Evolutionary conservation across 2,113 vertebrate genomes (phyloP).

Genomic region (Mobula birostris): DNA sequence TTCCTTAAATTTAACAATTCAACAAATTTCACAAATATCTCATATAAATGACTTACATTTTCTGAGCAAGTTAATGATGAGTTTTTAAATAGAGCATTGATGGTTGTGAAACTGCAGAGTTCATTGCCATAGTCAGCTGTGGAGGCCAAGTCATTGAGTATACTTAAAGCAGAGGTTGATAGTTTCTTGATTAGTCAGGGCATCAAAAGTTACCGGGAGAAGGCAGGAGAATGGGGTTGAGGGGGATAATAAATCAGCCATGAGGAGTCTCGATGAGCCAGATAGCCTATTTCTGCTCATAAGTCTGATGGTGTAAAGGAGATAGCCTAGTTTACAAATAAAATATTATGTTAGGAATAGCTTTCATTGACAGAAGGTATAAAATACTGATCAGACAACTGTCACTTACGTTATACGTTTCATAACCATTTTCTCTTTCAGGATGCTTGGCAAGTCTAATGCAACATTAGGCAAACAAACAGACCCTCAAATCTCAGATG

Average conservation of each 20-base stretch:
- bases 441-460: neutral
- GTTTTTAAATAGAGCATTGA: neutral
- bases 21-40: neutral
- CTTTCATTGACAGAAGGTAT: neutral
- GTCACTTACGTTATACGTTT: neutral
- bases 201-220: too few species aligned
- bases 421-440: neutral
- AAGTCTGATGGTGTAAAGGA: too few species aligned
- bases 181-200: too few species aligned
- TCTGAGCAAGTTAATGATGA: neutral
- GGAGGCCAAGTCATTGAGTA: too few species aligned
- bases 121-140: too few species aligned
- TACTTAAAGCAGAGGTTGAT: too few species aligned
- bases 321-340: neutral
- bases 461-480: neutral
- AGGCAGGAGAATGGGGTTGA: too few species aligned
- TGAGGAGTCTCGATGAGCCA: too few species aligned
- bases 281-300: too few species aligned
- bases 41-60: neutral
- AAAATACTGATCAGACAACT: neutral
- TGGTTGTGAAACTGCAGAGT: too few species aligned
- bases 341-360: neutral
- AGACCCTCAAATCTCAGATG: neutral
- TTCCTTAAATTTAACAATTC: neutral
- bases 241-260: too few species aligned